Base-by-base conservation (phyloP, 2,113 vertebrate genomes). In the Elgaria multicarinata region DNA sequence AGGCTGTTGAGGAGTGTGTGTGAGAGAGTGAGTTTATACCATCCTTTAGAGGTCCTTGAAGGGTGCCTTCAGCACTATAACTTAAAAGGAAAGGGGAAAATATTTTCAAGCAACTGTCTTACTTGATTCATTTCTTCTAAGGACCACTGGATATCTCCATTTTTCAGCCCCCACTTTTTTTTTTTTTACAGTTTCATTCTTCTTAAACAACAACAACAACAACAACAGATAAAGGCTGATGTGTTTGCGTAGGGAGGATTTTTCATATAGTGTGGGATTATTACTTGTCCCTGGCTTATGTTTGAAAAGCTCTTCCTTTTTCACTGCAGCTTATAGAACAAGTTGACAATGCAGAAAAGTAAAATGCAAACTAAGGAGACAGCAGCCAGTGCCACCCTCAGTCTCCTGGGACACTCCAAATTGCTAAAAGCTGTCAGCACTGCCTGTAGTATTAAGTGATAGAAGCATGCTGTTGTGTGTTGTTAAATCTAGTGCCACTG, bases 401-500 rank as follows among this genome's bases (percentile, higher is more conserved):
- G 44, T 84, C 92, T 90, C 79, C 3, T 24, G 67, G 90, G 92
- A 91, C 74, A 81, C 77, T 95, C 91, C 86, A 91, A 92, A 93
- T 91, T 90, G 87, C 93, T 94, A 91, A 95, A 94, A 95, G 82
- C 87, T 94, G 91, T 94, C 95, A 95, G 62, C 62, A 42, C 93
- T 95, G 94, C 86, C 92, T 96, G 88, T 92, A 91, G 87, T 94
- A 95, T 89, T 89, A 96, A 94, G 92, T 88, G 89, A 92, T 85
- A 93, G 87, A 93, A 92, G 89, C 92, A 96, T 93, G 91, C 71
- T 93, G 84, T 80, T 93, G 75, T 93, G 92, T 90, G 83, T 92
- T 95, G 93, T 95, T 95, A 95, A 94, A 93, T 95, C 94, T 93
- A 90, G 88, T 95, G 95, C 88, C 94, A 93, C 92, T 94, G 88